Percentiles rank a stretch among this genome's conserved stretches.
These are phyloP conservation scores for Heterochromis multidens DNA, from an alignment of 2,113 vertebrate genomes.

Conservation along the genomic window DNA sequence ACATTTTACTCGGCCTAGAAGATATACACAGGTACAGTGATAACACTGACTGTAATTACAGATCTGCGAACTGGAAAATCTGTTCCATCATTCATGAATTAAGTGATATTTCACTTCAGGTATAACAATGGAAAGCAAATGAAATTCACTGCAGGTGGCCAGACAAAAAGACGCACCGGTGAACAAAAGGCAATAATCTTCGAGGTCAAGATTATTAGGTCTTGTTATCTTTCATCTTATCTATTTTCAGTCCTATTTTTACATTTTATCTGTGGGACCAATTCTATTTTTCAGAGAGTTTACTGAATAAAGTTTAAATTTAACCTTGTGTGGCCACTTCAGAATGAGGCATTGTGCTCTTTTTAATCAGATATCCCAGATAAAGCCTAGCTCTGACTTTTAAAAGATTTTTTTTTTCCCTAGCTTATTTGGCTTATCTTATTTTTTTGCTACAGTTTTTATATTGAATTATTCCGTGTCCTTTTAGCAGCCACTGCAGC, in stretches of 20 bases:
- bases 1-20: background rate
- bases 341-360: background rate
- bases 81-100: background rate
- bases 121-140: background rate
- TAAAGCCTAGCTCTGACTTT: background rate
- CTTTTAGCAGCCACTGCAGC: background rate
- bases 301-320: background rate
- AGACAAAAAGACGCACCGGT: background rate
- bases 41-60: background rate
- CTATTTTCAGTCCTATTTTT: background rate
- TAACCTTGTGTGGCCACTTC: background rate
- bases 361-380: background rate
- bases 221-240: background rate
- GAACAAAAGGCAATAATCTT: background rate
- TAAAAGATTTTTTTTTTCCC: background rate
- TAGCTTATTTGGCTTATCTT: background rate
- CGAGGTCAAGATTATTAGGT: background rate
- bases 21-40: background rate
- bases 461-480: background rate
- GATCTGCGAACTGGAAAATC: background rate
- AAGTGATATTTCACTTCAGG: background rate
- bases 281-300: background rate
- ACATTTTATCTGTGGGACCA: slow-evolving; percentile 1
- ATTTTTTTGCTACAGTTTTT: background rate
- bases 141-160: background rate